Conservation (phyloP, 2,113 vertebrate genomes). For the Phasianus colchicus region DNA sequence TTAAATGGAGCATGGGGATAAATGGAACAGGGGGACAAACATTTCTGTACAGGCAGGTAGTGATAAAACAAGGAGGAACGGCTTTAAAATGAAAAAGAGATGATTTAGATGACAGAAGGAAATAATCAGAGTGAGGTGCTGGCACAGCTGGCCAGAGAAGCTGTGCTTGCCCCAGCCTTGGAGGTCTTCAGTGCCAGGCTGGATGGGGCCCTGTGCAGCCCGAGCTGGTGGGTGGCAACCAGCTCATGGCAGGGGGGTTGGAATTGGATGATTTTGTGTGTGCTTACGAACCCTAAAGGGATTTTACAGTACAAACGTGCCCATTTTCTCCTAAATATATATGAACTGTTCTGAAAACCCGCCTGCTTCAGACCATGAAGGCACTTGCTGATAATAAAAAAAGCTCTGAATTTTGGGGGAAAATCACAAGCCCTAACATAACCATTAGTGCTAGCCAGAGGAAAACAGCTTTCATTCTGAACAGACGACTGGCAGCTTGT, state of each 20-base stretch:
- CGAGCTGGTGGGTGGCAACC: not conserved
- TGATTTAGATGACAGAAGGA: not conserved
- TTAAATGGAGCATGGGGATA: too few species aligned
- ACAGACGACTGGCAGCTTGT: fast-evolving
- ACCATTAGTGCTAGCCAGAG: too few species aligned
- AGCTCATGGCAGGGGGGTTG: not conserved
- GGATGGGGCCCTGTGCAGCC: not conserved
- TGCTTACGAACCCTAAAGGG: not conserved
- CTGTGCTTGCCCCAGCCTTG: not conserved
- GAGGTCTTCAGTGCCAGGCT: not conserved
- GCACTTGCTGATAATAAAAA: not conserved
- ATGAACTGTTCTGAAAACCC: fast-evolving
- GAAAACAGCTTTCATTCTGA: fast-evolving
- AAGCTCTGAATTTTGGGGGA: too few species aligned
- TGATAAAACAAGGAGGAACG: not conserved
- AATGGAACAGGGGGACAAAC: not conserved
- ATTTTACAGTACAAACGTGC: not conserved
- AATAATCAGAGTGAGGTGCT: not conserved
- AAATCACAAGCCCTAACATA: not conserved
- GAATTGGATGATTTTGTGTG: not conserved
- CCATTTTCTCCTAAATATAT: not conserved
- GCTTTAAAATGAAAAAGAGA: not conserved
- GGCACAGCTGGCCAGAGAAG: not conserved
- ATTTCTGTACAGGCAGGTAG: not conserved
- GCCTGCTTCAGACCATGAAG: not conserved